Evolutionary conservation across 2,797 vertebrate genomes (phyloP), one percentile per base, ranked within the genome.

Genomic region (Cossypha heuglini): DNA sequence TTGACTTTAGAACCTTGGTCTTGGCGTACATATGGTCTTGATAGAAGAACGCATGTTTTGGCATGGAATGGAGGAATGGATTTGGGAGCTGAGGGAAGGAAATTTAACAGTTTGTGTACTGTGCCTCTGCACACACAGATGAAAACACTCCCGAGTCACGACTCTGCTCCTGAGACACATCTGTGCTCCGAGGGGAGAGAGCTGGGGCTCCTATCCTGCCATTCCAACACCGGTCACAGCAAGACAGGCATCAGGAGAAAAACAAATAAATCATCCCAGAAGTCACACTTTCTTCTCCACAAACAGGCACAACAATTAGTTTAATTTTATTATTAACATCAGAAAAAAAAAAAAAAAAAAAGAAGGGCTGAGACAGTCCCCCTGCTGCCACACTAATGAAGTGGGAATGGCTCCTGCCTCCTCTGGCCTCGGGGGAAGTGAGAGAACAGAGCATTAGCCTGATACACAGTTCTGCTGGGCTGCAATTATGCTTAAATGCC

Each of bases 1-100:
- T 97, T 98, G 97, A 92, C 97, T 97, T 97, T 78, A 91, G 96
- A 96, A 96, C 90, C 89, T 94, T 28, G 42, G 85, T 92, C 64
- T 40, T 78, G 73, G 94, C 13, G 21, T 82, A 83, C 95, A 96
- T 96, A 88, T 96, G 94, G 94, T 94, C 94, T 86, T 94, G 91
- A 96, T 93, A 94, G 91, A 95, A 29, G 68, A 89, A 43, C 31
- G 40, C 86, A 86, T 90, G 94, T 94, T 75, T 94, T 95, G 90
- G 91, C 96, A 84, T 55, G 24, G 74, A 13, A 61, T 54, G 63
- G 24, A 78, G 51, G 62, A 77, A 75, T 86, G 88, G 82, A 86
- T 97, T 58, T 93, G 88, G 29, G 89, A 80, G 90, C 73, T 1
- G 45, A 66, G 45, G 51, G 69, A 40, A 38, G 82, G 43, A 35